Evolutionary conservation across 2,888 invertebrate species (phyloP).

Genomic region (Sarcophaga caerulescens): DNA sequence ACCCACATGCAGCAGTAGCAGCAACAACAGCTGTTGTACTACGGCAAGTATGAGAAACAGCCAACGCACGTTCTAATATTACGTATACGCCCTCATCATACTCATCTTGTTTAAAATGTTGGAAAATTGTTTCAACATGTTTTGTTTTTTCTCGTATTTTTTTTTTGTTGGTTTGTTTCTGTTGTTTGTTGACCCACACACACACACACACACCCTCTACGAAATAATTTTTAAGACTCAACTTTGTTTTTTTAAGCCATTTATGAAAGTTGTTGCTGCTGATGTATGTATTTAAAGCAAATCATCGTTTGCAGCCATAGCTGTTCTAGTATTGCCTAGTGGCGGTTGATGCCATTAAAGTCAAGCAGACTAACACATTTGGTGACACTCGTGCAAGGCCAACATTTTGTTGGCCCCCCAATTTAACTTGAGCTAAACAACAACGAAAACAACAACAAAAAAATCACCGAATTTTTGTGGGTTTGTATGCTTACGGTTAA

Average conservation of each 20-base stretch:
- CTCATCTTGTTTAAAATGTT: conserved; percentile 14
- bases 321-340: background rate
- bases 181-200: too few relatives aligned
- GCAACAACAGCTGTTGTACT: background rate
- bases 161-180: background rate
- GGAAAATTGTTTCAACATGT: conserved; percentile 18
- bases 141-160: background rate
- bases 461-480: conserved; percentile 18
- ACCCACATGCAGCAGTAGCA: background rate
- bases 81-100: conserved; percentile 22
- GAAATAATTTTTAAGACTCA: background rate
- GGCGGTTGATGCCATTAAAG: background rate
- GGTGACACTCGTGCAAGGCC: conserved; percentile 59
- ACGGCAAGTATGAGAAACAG: conserved; percentile 10
- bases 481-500: conserved; percentile 2
- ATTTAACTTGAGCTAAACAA: background rate
- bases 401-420: conserved; percentile 12
- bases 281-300: background rate
- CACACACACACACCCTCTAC: too few relatives aligned
- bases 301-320: background rate
- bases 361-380: conserved; percentile 28
- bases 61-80: background rate
- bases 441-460: background rate
- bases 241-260: background rate
- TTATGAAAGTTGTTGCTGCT: conserved; percentile 17